phyloP scores from a whole-genome alignment of 1,140 invertebrate species.

The Drosophila santomea region DNA sequence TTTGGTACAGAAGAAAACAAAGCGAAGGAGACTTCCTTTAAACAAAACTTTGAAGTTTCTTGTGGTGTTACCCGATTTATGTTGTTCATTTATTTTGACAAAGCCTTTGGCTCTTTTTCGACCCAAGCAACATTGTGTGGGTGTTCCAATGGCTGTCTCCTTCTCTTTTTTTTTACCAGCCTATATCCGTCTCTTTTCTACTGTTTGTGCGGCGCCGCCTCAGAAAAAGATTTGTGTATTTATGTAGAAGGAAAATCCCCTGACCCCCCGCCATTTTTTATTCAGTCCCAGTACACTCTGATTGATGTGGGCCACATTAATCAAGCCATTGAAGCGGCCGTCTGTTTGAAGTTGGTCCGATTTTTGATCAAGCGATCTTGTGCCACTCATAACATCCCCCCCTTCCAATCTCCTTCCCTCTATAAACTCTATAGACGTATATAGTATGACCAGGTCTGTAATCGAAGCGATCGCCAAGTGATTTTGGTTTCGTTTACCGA shows the following conservation, averaged over 20 bases:
- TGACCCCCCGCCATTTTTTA: not conserved
- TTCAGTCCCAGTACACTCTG: constrained; percentile 31
- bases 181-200: constrained; percentile 10
- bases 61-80: constrained; percentile 66
- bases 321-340: constrained; percentile 73
- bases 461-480: constrained; percentile 45
- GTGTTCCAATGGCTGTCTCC: constrained; percentile 28
- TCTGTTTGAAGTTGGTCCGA: constrained; percentile 66
- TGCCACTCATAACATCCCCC: constrained; percentile 50
- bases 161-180: not conserved
- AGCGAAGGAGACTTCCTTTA: constrained; percentile 28
- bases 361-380: constrained; percentile 67
- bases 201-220: constrained; percentile 50
- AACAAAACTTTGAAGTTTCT: constrained; percentile 12
- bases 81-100: constrained; percentile 75
- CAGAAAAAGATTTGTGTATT: constrained; percentile 54
- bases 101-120: constrained; percentile 32
- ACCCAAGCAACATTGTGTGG: constrained; percentile 38
- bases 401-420: not conserved
- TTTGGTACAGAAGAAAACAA: constrained; percentile 18
- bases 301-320: constrained; percentile 80
- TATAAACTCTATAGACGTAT: not conserved
- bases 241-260: constrained; percentile 28
- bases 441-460: constrained; percentile 25
- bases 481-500: constrained; percentile 54